Evolutionary conservation across 2,113 vertebrate species (phyloP), one percentile per base, ranked within the genome.

Genomic region (Sprattus sprattus): DNA sequence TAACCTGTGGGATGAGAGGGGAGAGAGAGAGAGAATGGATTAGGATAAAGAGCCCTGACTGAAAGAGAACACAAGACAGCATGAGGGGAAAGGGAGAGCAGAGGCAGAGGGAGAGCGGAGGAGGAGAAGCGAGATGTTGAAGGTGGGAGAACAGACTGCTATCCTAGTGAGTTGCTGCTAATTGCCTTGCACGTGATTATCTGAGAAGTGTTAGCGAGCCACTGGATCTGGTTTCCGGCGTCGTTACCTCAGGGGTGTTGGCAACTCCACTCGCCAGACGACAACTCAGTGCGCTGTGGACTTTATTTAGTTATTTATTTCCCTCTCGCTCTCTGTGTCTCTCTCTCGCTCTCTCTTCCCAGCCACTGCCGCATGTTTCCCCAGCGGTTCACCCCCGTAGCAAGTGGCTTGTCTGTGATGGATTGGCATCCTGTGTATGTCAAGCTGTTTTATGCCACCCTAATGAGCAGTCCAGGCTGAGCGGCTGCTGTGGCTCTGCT

Each of bases 371-470:
- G 90, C 90, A 47, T 88, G 78, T 75, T 47, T 88, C 86, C 93
- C 92, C 49, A 22, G 90, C 90, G 91, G 90, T 89, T 91, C 83
- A 45, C 57, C 81, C 78, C 90, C 81, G 90, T 92, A 90, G 90
- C 91, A 92, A 92, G 91, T 91, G 89, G 90, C 92, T 92, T 89
- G 82, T 89, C 91, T 89, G 91, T 94, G 94, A 95, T 94, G 93
- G 93, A 94, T 92, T 95, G 94, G 92, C 93, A 92, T 93, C 92
- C 91, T 91, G 90, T 87, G 90, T 92, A 92, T 92, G 93, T 94
- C 93, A 93, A 94, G 92, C 91, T 90, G 91, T 93, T 93, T 93
- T 93, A 93, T 92, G 90, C 92, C 85, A 91, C 91, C 93, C 91
- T 94, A 95, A 94, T 94, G 93, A 95, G 94, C 89, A 92, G 89